Evolutionary conservation across 1,140 invertebrate species (phyloP), one percentile per base, ranked within the genome.

Genomic region (Latrodectus geometricus): DNA sequence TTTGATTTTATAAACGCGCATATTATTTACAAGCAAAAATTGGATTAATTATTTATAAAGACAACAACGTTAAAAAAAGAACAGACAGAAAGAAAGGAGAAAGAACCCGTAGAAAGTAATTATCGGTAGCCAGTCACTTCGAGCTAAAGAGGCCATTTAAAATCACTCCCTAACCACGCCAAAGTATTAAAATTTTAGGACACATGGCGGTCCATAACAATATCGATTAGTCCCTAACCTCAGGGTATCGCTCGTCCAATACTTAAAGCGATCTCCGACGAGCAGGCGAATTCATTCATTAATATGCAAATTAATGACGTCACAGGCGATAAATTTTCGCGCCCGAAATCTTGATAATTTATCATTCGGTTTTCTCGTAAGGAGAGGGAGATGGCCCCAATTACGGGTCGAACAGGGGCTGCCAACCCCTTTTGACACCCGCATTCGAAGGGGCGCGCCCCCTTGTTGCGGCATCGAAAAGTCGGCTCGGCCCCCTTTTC

Each of bases 221-320:
- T 76, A 75, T 75, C 82, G 72, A 84, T 76, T 68, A 65, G 61
- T 52, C 65, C 49, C 79, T 78, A 78, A 78, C 66, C 69, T 76
- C 82, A n/a, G 48, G 56, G 56, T 76, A 86, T 72, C 68, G 50
- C 74, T 52, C 48, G 83, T 48, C 61, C 81, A 78, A 86, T 77
- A 69, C 75, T 86, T 77, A 86, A 86, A 86, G 68, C 72, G 79
- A 82, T 56, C 73, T 48, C 65, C 76, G 21, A 56, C 79, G 79
- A 80, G 70, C 80, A 50, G 69, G 52, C 50, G 83, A 86, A 86
- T 78, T 86, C 83, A 74, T 86, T 86, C 83, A 86, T 86, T 86
- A 77, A 86, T 86, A 86, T 86, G 83, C 83, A 86, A 86, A 86
- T 86, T 86, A 86, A 86, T 86, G 83, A 86, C 74, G 83, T 86